Conservation (phyloP, 2,113 vertebrate species). For the Grallaria varia region DNA sequence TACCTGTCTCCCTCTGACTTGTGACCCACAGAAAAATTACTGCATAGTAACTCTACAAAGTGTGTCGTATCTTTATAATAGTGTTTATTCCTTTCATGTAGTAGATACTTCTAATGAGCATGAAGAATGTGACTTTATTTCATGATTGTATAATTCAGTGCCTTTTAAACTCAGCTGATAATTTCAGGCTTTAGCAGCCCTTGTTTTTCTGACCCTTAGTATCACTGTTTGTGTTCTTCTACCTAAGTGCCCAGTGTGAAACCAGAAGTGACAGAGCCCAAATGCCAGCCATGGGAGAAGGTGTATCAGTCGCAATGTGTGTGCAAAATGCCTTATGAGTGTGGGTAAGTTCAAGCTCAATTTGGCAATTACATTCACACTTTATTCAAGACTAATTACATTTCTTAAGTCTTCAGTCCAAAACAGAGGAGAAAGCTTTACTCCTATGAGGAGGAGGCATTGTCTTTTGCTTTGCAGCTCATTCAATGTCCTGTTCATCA, state of each 20-base stretch:
- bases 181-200: not conserved
- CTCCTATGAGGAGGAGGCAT: not conserved
- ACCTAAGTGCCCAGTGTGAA: constrained; percentile 44
- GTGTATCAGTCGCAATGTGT: constrained; percentile 75
- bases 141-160: not conserved
- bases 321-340: constrained; percentile 87
- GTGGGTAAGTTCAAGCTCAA: constrained; percentile 78
- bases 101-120: not conserved
- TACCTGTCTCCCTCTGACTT: not conserved
- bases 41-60: not conserved
- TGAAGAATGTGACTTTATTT: not conserved
- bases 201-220: not conserved
- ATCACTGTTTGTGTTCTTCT: not conserved
- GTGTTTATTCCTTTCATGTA: not conserved
- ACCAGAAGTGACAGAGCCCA: constrained; percentile 33
- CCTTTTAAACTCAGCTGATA: not conserved
- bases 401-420: not conserved
- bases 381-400: not conserved
- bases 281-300: constrained; percentile 87
- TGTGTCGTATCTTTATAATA: not conserved
- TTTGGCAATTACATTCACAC: not conserved
- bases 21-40: not conserved
- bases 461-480: not conserved
- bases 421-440: not conserved
- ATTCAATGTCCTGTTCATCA: not conserved